Evolutionary conservation across 2,888 invertebrate species (phyloP).

Genomic region (Osedax frankpressi): DNA sequence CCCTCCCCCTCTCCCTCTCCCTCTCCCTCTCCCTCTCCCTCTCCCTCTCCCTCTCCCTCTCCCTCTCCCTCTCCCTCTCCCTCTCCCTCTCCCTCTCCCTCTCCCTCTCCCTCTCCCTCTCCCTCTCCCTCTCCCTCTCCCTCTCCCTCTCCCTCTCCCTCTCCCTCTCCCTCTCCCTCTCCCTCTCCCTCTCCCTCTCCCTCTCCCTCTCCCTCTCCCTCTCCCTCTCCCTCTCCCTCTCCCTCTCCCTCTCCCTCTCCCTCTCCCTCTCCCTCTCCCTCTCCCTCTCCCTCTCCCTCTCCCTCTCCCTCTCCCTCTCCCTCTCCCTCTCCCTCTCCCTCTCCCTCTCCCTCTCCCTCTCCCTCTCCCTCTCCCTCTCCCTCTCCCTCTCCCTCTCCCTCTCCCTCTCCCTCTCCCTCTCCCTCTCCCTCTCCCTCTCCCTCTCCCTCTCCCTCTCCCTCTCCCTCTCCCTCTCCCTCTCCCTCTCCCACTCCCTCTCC

Average conservation of each 20-base stretch:
- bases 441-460: neutral
- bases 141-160: slow-evolving; percentile 5
- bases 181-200: slow-evolving; percentile 1
- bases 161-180: slow-evolving; percentile 8
- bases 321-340: neutral
- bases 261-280: neutral
- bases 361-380: neutral
- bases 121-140: neutral
- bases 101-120: slow-evolving; percentile 2
- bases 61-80: neutral
- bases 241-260: neutral
- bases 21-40: neutral
- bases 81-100: neutral
- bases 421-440: neutral
- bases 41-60: neutral
- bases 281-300: neutral
- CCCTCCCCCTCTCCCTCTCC: neutral
- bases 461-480: neutral
- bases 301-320: neutral
- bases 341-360: neutral
- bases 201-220: slow-evolving; percentile 6
- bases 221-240: slow-evolving; percentile 6
- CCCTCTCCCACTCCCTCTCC: neutral
- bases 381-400: neutral
- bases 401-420: neutral